Evolutionary conservation across 2,113 vertebrate genomes (phyloP).

Genomic region (Protomyctophum bolini): DNA sequence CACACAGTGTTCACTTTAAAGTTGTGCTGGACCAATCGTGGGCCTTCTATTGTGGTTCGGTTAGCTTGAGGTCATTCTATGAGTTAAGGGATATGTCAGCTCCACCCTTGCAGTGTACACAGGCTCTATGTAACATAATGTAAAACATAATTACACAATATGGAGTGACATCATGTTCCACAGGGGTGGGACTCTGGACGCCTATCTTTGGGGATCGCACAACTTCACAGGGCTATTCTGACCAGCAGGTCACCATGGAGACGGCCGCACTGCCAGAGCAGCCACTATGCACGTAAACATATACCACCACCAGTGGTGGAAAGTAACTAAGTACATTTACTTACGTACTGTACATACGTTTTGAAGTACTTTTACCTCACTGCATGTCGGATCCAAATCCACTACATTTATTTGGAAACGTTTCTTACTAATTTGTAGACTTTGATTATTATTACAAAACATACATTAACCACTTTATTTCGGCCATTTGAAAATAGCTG

Average conservation of each 20-base stretch:
- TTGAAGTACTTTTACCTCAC: too few species aligned
- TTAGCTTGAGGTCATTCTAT: slow-evolving; percentile 68
- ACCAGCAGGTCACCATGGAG: slow-evolving; percentile 43
- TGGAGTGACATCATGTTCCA: slow-evolving; percentile 57
- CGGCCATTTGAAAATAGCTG: too few species aligned
- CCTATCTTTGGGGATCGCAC: slow-evolving; percentile 35
- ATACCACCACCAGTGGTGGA: not conserved
- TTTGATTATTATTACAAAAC: too few species aligned
- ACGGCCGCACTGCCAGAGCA: slow-evolving; percentile 50
- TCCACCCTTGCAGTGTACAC: slow-evolving; percentile 59
- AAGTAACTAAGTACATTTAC: too few species aligned
- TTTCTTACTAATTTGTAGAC: too few species aligned
- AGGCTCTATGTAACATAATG: slow-evolving; percentile 63
- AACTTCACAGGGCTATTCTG: slow-evolving; percentile 32
- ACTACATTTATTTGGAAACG: too few species aligned
- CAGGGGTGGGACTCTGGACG: slow-evolving; percentile 49
- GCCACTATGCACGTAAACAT: not conserved
- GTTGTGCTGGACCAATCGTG: slow-evolving; percentile 31
- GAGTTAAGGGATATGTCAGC: slow-evolving; percentile 65
- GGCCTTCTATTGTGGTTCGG: slow-evolving; percentile 32
- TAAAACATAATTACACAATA: slow-evolving; percentile 59
- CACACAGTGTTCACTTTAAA: slow-evolving; percentile 24
- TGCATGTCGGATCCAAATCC: too few species aligned
- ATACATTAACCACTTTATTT: too few species aligned
- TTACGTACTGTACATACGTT: too few species aligned